Evolutionary conservation across 2,797 vertebrate genomes (phyloP).

Genomic region (Leucoraja ocellata): DNA sequence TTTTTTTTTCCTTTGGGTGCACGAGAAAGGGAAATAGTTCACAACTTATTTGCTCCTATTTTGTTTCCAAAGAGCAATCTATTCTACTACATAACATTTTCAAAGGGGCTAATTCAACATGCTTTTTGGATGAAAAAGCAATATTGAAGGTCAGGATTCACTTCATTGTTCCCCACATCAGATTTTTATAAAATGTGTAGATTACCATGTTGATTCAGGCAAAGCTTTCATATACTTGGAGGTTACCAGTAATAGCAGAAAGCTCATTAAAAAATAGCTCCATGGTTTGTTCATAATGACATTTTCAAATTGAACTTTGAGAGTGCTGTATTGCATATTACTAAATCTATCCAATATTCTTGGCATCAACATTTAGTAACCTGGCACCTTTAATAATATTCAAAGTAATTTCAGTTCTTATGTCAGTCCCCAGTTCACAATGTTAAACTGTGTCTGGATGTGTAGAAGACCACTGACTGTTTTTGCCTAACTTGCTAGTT

Average conservation of each 20-base stretch:
- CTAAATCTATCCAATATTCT: neutral
- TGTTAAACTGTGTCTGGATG: neutral
- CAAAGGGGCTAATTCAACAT: neutral
- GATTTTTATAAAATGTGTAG: neutral
- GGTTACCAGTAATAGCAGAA: neutral
- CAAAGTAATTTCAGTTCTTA: neutral
- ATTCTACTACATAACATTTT: neutral
- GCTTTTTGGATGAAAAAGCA: neutral
- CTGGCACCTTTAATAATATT: neutral
- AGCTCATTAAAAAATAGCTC: neutral
- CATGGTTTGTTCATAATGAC: neutral
- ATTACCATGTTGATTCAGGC: neutral
- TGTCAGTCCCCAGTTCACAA: neutral
- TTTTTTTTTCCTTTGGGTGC: neutral
- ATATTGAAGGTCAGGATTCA: neutral
- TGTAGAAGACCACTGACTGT: neutral
- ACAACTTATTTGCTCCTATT: neutral
- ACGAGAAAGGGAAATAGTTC: neutral
- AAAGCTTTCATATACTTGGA: neutral
- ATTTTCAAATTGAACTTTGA: neutral
- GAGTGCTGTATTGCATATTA: neutral
- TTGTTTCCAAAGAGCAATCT: neutral
- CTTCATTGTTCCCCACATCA: neutral
- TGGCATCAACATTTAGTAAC: neutral
- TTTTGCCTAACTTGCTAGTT: neutral